Base-by-base conservation (phyloP, 2,888 invertebrate genomes). In the Trissoscelio sp. region DNA sequence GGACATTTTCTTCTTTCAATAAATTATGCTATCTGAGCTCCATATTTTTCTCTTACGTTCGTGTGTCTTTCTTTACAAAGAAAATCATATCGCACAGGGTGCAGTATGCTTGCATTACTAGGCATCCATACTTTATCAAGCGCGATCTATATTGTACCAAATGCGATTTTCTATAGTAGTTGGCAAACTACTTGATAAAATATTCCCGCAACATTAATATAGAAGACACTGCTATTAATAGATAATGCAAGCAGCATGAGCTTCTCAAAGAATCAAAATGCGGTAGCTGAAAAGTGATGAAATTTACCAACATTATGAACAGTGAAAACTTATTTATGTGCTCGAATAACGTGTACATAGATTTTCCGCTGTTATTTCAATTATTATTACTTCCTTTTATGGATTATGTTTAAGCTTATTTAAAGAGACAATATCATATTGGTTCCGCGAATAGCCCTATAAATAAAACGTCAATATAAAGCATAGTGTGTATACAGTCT, bases 401-500 rank as follows among this genome's bases (percentile, higher is more conserved):
- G 11, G 44, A 18, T 44, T 44, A 48, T 22, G 12, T 7, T 22
- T 22, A 4, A 48, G 14, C 51, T 51, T 51, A 24, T 28, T 51
- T 51, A 28, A 51, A 51, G 6, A 51, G 7, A 28, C 12, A 28
- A 51, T 51, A 28, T 51, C 28, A n/a, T n/a, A n/a, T 28, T 12
- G 14, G 3, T 51, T 24, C 28, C 2, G 14, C 3, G 28, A 24
- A 28, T 28, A 14, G 51, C 2, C 37, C 51, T 51, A 64, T 64
- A 70, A 44, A 69, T 24, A 70, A 70, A 70, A 31, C 37, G 31
- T 34, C 51, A 51, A 51, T 51, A 51, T 51, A 51, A 51, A 51
- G 51, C 24, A 11, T 14, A 34, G 24, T 58, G 37, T 70, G 24
- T 34, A 34, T 22, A 37, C 58, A 70, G 46, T 37, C 70, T 57